Evolutionary conservation across 2,797 vertebrate genomes (phyloP).

Genomic region (Apogon hyalosoma): DNA sequence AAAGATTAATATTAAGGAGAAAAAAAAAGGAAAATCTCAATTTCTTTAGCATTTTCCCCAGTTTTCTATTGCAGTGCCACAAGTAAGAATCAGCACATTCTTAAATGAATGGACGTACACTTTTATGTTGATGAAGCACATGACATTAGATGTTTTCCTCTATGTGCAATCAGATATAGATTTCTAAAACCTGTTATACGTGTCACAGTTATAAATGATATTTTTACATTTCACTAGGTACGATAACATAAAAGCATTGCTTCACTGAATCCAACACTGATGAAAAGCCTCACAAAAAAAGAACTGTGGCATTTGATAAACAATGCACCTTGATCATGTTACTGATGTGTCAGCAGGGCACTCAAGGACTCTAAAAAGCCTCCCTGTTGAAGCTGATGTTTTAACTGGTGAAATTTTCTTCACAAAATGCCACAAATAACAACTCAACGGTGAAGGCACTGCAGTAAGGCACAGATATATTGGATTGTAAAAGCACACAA

Average conservation of each 20-base stretch:
- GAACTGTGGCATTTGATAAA: conserved; percentile 34
- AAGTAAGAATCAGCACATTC: too few relatives aligned
- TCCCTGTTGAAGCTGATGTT: not conserved
- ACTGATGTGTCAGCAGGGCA: conserved; percentile 22
- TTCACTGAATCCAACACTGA: not conserved
- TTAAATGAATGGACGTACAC: too few relatives aligned
- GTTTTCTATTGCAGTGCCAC: too few relatives aligned
- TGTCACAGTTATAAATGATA: too few relatives aligned
- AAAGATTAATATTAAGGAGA: too few relatives aligned
- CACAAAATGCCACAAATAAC: not conserved
- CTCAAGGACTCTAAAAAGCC: conserved; percentile 1
- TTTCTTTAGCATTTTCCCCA: too few relatives aligned
- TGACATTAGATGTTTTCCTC: too few relatives aligned
- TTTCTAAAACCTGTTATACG: too few relatives aligned
- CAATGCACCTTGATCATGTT: conserved; percentile 22
- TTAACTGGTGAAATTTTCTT: conserved; percentile 16
- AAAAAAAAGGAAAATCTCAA: too few relatives aligned
- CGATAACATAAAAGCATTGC: conserved; percentile 7
- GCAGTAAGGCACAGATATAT: not conserved
- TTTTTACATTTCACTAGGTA: not conserved
- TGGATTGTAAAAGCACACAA: not conserved
- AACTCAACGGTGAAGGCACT: not conserved
- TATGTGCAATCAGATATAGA: too few relatives aligned
- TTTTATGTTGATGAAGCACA: too few relatives aligned
- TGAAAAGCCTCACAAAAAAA: conserved; percentile 18